Base-by-base conservation (phyloP, 2,888 invertebrate genomes). In the Trachelus tabidus region DNA sequence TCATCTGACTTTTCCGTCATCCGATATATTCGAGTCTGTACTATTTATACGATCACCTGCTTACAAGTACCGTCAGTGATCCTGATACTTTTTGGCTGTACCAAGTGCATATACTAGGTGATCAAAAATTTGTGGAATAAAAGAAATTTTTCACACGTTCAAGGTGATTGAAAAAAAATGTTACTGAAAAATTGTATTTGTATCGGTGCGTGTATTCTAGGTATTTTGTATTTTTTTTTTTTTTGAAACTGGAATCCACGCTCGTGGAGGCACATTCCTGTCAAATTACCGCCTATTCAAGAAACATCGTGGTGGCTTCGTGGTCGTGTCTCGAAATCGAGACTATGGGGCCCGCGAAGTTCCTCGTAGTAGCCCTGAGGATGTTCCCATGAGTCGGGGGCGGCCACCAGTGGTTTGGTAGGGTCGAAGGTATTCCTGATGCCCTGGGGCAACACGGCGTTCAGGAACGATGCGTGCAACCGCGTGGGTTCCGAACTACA, bases 311-410 rank as follows among this genome's bases (percentile, higher is more conserved):
- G 33, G 34, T 74, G 73, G 77, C 31, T 76, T 76, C 73, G 76
- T 78, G 75, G 77, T 37, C 76, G 69, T 69, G 75, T 78, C 77
- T 83, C 80, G 78, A 80, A 81, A 83, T 83, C 79, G 79, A 79
- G 77, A 79, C 73, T 74, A 73, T 69, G 71, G 34, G 30, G 37
- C 40, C 31, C 68, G 77, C 23, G 73, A 68, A 31, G 37, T 79
- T 69, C 75, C 76, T 81, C 74, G 76, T 79, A 74, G 78, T 79
- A 79, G 86, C 87, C 89, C 81, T 78, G 81, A 86, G 89, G 88
- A 86, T 80, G 86, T 89, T 89, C 89, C 88, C 89, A 89, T 89
- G 89, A 88, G 87, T 88, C 83, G 89, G 87, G 89, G 89, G 89
- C 86, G 88, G 87, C 84, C 82, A 80, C 80, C 81, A 81, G 80